These are phyloP conservation scores for Syndactyla subalaris DNA, from an alignment of 2,797 vertebrate genomes.

Conservation along the genomic window DNA sequence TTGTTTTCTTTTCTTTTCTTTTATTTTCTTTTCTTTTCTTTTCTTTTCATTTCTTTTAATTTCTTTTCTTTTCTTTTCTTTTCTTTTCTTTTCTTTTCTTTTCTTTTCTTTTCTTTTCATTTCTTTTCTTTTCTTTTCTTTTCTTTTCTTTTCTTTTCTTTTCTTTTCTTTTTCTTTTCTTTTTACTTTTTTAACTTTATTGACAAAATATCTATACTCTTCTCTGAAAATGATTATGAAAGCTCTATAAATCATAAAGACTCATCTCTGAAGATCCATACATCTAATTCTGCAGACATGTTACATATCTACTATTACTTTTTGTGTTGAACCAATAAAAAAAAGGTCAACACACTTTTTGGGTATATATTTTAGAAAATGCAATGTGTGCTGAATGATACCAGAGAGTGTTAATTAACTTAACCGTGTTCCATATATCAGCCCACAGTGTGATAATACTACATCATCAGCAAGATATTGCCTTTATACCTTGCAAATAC, in stretches of 20 bases:
- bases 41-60: too few relatives aligned
- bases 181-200: neutral
- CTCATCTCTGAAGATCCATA: neutral
- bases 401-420: neutral
- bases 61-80: neutral
- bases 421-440: neutral
- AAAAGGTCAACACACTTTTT: neutral
- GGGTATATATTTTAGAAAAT: neutral
- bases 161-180: neutral
- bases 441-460: neutral
- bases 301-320: neutral
- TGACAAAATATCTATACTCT: neutral
- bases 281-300: neutral
- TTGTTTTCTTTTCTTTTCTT: neutral
- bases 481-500: neutral
- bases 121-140: neutral
- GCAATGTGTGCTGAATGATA: neutral
- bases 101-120: neutral
- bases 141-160: neutral
- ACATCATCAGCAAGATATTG: neutral
- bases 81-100: fast-evolving
- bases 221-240: neutral
- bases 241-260: neutral
- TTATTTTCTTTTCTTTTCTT: neutral
- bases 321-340: neutral